Percentiles rank a stretch among this genome's conserved stretches.
These are phyloP conservation scores for Aspidiotus destructor DNA, from an alignment of 2,888 invertebrate species.

Conservation along the genomic window DNA sequence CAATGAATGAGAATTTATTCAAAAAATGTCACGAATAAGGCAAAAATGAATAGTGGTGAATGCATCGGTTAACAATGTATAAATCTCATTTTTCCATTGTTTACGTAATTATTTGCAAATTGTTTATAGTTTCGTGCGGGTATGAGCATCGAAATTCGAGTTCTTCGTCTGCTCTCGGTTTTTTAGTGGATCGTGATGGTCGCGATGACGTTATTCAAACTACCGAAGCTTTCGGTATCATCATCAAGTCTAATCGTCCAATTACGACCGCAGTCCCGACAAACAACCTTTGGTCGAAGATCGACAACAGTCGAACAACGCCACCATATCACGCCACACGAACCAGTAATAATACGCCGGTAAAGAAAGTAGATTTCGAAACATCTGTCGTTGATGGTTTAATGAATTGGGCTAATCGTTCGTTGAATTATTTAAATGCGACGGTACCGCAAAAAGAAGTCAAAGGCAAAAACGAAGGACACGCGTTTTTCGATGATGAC, in stretches of 20 bases:
- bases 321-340: slow-evolving; percentile 7
- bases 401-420: slow-evolving; percentile 10
- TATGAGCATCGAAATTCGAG: slow-evolving; percentile 9
- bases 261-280: not conserved
- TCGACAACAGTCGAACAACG: slow-evolving; percentile 15
- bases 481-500: slow-evolving; percentile 34
- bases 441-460: slow-evolving; percentile 8
- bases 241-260: slow-evolving; percentile 27
- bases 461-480: slow-evolving; percentile 19
- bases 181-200: slow-evolving; percentile 18
- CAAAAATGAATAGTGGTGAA: slow-evolving; percentile 15
- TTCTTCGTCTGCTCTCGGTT: slow-evolving; percentile 17
- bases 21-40: slow-evolving; percentile 7
- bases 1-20: not conserved
- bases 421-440: slow-evolving; percentile 5
- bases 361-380: not conserved
- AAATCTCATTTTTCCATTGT: slow-evolving; percentile 11
- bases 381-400: not conserved
- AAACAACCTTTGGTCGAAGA: slow-evolving; percentile 13
- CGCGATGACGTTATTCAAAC: slow-evolving; percentile 19
- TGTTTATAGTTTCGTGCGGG: not conserved
- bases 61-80: slow-evolving; percentile 29
- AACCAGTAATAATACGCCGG: not conserved
- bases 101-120: slow-evolving; percentile 11
- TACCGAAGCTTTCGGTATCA: slow-evolving; percentile 35